Evolutionary conservation across 2,888 invertebrate species (phyloP).

Genomic region (Trichogramma evanescens): DNA sequence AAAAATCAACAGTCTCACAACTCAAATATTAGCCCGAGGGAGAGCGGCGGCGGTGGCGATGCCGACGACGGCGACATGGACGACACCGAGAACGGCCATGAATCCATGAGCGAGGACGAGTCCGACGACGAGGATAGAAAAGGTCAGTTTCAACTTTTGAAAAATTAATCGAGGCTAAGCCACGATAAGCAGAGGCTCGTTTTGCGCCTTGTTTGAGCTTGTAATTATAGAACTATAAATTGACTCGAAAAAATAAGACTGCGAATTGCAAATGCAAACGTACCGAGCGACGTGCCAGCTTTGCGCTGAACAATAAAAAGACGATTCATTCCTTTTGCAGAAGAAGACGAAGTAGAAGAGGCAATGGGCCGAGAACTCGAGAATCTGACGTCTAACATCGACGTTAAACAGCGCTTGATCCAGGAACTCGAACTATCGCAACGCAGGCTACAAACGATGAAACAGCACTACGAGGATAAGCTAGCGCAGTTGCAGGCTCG

Average conservation of each 20-base stretch:
- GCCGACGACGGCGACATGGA: slow-evolving; percentile 51
- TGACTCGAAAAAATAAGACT: neutral
- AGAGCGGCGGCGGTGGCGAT: slow-evolving; percentile 49
- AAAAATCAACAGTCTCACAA: slow-evolving; percentile 38
- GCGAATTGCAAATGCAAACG: no score
- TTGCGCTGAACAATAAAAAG: neutral
- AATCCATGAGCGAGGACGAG: slow-evolving; percentile 54
- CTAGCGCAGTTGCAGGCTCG: slow-evolving; percentile 73
- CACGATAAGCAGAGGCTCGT: neutral
- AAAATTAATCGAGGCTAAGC: no score
- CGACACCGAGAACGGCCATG: slow-evolving; percentile 55
- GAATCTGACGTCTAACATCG: slow-evolving; percentile 85
- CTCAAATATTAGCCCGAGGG: slow-evolving; percentile 42
- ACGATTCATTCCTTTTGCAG: slow-evolving; percentile 30
- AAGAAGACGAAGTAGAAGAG: slow-evolving; percentile 50
- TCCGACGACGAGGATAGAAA: slow-evolving; percentile 56
- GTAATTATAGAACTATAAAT: neutral
- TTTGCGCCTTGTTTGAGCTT: neutral
- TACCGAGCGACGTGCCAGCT: neutral
- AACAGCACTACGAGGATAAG: slow-evolving; percentile 88
- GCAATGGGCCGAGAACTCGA: slow-evolving; percentile 76
- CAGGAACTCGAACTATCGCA: slow-evolving; percentile 89
- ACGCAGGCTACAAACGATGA: slow-evolving; percentile 73
- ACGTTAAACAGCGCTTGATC: slow-evolving; percentile 88
- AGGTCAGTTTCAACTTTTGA: slow-evolving; percentile 47